Conservation (phyloP, 2,888 invertebrate species). For the Siphlonurus alternatus region DNA sequence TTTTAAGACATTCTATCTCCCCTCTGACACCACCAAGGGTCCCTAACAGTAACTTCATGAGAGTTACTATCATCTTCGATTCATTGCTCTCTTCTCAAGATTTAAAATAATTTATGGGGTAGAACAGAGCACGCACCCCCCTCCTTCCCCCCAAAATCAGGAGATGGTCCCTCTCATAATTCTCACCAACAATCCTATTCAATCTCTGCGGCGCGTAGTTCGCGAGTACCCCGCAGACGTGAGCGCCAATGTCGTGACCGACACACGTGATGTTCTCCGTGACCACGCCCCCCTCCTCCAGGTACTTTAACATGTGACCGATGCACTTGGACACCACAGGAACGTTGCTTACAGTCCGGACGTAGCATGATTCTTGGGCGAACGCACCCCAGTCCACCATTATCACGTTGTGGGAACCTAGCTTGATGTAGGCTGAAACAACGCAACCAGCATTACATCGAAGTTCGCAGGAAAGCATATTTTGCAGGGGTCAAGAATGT, state of each 20-base stretch:
- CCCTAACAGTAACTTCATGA: too few relatives aligned
- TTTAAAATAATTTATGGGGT: too few relatives aligned
- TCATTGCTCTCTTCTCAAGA: too few relatives aligned
- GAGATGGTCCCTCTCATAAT: too few relatives aligned
- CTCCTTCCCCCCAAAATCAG: too few relatives aligned
- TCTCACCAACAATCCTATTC: slow-evolving; percentile 60
- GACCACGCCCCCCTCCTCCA: slow-evolving; percentile 45
- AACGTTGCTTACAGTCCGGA: slow-evolving; percentile 58
- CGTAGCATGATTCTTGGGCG: slow-evolving; percentile 50
- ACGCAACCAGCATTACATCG: too few relatives aligned
- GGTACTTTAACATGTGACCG: slow-evolving; percentile 46
- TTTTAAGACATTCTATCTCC: too few relatives aligned
- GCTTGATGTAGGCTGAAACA: slow-evolving; percentile 46
- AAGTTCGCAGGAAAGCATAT: too few relatives aligned
- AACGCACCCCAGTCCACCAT: slow-evolving; percentile 62
- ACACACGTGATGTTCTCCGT: slow-evolving; percentile 53
- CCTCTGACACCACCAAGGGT: too few relatives aligned
- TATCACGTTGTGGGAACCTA: slow-evolving; percentile 59
- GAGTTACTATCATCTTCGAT: too few relatives aligned
- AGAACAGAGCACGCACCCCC: too few relatives aligned
- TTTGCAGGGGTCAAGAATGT: too few relatives aligned
- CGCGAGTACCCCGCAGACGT: slow-evolving; percentile 63
- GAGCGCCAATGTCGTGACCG: slow-evolving; percentile 55
- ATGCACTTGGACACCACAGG: slow-evolving; percentile 52
- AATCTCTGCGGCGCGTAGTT: slow-evolving; percentile 53